Evolutionary conservation across 2,888 invertebrate genomes (phyloP).

Genomic region (Limulus polyphemus): DNA sequence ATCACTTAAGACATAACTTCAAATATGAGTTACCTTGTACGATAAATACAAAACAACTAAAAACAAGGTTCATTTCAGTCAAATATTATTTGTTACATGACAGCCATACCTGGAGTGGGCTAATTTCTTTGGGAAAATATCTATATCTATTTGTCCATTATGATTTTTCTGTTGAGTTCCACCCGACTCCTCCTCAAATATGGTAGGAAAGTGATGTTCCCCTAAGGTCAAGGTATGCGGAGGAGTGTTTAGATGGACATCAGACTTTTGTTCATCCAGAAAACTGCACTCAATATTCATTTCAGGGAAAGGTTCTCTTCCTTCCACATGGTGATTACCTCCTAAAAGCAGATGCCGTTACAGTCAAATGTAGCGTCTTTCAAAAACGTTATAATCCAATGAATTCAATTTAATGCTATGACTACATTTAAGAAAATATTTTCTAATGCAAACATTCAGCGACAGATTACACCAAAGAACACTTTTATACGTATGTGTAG

Average conservation of each 20-base stretch:
- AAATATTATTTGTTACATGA: not conserved
- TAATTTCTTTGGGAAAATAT: constrained; percentile 1
- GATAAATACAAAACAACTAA: not conserved
- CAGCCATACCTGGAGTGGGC: not conserved
- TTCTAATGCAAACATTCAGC: too few species aligned
- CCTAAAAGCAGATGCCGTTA: not conserved
- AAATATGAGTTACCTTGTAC: not conserved
- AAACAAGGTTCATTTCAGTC: not conserved
- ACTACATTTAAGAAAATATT: not conserved
- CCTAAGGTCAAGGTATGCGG: constrained; percentile 75
- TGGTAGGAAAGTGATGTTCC: constrained; percentile 38
- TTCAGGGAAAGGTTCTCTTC: constrained; percentile 55
- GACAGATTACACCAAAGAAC: too few species aligned
- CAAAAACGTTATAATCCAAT: not conserved
- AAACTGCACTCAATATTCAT: constrained; percentile 55
- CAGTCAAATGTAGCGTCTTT: too few species aligned
- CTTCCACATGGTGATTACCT: too few species aligned
- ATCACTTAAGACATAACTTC: not conserved
- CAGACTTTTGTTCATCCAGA: constrained; percentile 6
- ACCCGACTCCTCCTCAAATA: constrained; percentile 16
- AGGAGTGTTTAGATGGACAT: constrained; percentile 53
- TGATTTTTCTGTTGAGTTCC: constrained; percentile 2
- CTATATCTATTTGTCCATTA: not conserved
- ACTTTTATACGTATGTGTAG: too few species aligned
- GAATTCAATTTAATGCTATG: not conserved